Evolutionary conservation across 2,888 invertebrate species (phyloP).

Genomic region (Actias luna): DNA sequence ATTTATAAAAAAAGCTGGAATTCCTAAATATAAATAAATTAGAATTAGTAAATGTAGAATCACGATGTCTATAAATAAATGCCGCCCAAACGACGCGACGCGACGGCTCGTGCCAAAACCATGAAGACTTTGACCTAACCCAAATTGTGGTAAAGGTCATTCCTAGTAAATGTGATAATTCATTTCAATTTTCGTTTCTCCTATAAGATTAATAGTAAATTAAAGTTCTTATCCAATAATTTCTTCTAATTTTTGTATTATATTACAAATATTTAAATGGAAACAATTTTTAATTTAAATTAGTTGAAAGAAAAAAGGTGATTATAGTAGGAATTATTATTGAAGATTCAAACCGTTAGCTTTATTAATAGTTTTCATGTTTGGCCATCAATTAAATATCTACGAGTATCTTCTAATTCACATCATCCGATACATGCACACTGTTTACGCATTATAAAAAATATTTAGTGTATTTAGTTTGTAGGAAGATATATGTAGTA

Average conservation of each 20-base stretch:
- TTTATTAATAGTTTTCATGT: not conserved
- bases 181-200: not conserved
- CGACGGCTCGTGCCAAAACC: not conserved
- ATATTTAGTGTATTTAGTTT: too few relatives aligned
- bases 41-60: not conserved
- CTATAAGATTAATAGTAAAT: not conserved
- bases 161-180: not conserved
- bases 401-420: not conserved
- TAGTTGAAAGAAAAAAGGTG: not conserved
- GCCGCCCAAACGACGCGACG: not conserved
- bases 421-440: too few relatives aligned
- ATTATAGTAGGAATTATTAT: not conserved
- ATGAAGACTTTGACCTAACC: slow-evolving; percentile 2
- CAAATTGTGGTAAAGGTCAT: not conserved
- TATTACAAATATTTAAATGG: too few relatives aligned
- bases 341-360: not conserved
- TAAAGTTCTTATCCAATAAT: too few relatives aligned
- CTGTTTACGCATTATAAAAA: not conserved
- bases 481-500: too few relatives aligned
- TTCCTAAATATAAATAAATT: not conserved
- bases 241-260: too few relatives aligned
- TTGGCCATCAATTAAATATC: not conserved
- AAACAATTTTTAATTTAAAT: not conserved
- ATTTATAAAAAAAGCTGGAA: not conserved
- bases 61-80: not conserved